phyloP scores from a whole-genome alignment of 2,888 invertebrate genomes.

The Saturnia pavonia region DNA sequence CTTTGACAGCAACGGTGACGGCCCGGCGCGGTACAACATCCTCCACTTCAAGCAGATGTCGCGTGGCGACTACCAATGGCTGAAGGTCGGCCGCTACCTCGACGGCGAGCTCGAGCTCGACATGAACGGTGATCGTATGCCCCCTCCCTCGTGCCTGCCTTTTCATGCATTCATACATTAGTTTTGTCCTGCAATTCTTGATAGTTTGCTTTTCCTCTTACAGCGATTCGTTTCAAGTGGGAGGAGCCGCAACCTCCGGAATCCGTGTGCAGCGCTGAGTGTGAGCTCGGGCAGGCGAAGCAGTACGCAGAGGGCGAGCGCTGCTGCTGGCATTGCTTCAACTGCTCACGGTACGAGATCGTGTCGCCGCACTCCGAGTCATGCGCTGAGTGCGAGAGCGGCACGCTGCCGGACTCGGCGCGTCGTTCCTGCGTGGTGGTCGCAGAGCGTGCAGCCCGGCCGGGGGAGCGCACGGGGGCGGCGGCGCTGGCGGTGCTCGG shows the following conservation, averaged over 20 bases:
- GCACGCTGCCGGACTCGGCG: constrained; percentile 89
- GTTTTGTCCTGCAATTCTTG: neutral
- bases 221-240: constrained; percentile 93
- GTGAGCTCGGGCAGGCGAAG: constrained; percentile 94
- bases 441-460: constrained; percentile 90
- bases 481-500: constrained; percentile 94
- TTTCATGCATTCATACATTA: neutral
- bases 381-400: constrained; percentile 90
- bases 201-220: neutral
- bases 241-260: constrained; percentile 88
- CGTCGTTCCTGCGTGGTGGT: constrained; percentile 88
- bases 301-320: constrained; percentile 96
- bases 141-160: neutral
- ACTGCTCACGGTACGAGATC: constrained; percentile 83
- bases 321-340: constrained; percentile 95
- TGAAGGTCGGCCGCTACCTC: constrained; percentile 91
- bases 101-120: constrained; percentile 90
- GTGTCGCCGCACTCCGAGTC: constrained; percentile 90
- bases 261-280: constrained; percentile 95
- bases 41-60: constrained; percentile 94
- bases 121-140: constrained; percentile 85
- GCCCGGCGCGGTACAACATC: constrained; percentile 96
- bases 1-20: constrained; percentile 94
- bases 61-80: constrained; percentile 89
- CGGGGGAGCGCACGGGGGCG: constrained; percentile 93